Base-by-base conservation (phyloP, 23 tunicate genomes). In the Trididemnum nubilum region DNA sequence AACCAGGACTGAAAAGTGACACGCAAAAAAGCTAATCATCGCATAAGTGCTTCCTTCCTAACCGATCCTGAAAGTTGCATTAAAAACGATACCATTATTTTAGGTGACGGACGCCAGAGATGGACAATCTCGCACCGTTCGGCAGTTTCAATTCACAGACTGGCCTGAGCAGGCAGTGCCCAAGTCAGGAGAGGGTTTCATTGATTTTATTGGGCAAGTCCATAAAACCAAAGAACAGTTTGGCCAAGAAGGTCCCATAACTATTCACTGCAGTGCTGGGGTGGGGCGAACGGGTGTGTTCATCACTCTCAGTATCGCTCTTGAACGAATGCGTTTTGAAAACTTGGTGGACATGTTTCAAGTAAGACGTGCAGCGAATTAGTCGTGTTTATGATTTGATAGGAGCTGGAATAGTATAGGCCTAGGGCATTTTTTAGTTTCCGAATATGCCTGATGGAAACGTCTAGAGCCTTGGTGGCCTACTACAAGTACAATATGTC, bases 131-230 rank as follows among this genome's bases (percentile, higher is more conserved):
- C 84, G 99, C 51, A 96, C 99, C 21, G 87, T 96, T 76, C 97
- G 99, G 19, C 99, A 96, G 54, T 96, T 96, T 67, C 99, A 96
- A 52, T 96, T 91, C 87, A 87, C 90, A 22, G 97, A 93, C 44
- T 96, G 99, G 99, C 99, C 99, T 32, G 99, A 96, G 64, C 90
- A 86, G 49, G 97, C 98, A 1, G 99, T 96, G 0, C 99, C 99
- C 23, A 84, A 77, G 61, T 88, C 92, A 12, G 99, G 97, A n/a
- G 99, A 96, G 71, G 92, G 96, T 15, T 96, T 96, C 35, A 96
- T 96, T 38, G 99, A 96, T 67, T 93, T 96, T 70, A 96, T 94
- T 22, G 99, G 96, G 2, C 99, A 95, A 79, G 99, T 96, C 49
- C 99, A 96, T 71, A 96, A 96, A 51, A 96, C 99, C 3, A 93